Evolutionary conservation across 2,888 invertebrate genomes (phyloP), one percentile per base, ranked within the genome.

Genomic region (Tenthredo distinguenda): DNA sequence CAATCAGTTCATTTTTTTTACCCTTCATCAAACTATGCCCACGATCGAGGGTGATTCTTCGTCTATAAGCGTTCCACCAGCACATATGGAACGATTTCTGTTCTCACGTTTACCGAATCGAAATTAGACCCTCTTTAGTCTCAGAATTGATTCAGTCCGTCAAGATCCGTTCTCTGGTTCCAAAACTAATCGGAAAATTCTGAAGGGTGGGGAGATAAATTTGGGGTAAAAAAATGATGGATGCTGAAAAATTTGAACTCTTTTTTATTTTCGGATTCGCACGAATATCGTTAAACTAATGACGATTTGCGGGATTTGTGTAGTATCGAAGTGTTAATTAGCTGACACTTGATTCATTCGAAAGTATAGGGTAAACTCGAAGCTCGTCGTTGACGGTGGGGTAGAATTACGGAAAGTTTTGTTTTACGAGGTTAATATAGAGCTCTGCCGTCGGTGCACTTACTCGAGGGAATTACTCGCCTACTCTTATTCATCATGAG

Each of bases 401-500:
- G 34, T 68, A 34, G 68, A 68, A 68, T 68, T 68, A 34, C 31
- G 68, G 31, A 31, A 68, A 68, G 68, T 68, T 68, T 68, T 68
- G 68, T 68, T 68, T 34, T 34, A 68, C 68, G 31, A 68, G 12
- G 31, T 34, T 68, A 68, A 68, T 68, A 68, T 68, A 68, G 26
- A 26, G 15, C 4, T 6, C 34, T 34, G 34, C 6, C 18, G 34
- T 26, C 43, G 72, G 18, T 74, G 40, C 72, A 74, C 12, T 43
- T 43, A 74, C 72, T 74, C 40, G 37, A 15, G 72, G 72, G 72
- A 37, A 74, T 74, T 43, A 12, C 72, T 43, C 43, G 40, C 72
- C 40, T 31, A 43, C 72, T 74, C 72, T 74, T 74, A 74, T 43
- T 74, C 72, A 74, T 74, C 72, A 21, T 74, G 72, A 74, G 43